These are phyloP conservation scores for Butorides virescens DNA, from an alignment of 2,113 vertebrate genomes.

Conservation along the genomic window DNA sequence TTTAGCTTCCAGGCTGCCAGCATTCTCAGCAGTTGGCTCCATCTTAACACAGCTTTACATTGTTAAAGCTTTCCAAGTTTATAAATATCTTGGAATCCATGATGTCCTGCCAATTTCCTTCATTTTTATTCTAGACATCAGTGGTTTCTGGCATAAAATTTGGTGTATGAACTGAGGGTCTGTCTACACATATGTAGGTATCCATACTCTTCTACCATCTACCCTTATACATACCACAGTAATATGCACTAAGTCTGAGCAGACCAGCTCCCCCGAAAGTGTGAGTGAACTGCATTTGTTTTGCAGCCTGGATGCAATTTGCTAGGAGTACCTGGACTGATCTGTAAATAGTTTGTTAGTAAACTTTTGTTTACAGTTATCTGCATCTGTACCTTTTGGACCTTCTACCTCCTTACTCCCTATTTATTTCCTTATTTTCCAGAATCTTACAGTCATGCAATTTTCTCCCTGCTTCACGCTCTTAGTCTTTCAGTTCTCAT, in stretches of 20 bases:
- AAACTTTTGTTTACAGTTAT: background rate
- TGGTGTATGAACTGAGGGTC: conserved; percentile 44
- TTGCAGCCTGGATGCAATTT: background rate
- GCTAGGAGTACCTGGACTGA: background rate
- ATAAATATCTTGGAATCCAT: conserved; percentile 67
- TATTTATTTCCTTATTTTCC: background rate
- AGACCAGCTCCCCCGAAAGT: background rate
- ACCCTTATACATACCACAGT: background rate
- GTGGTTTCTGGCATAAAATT: conserved; percentile 41
- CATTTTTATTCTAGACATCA: conserved; percentile 54
- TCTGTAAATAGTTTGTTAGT: background rate
- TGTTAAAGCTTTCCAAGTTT: conserved; percentile 68
- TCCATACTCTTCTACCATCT: background rate
- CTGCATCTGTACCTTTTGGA: background rate
- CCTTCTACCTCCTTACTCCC: background rate
- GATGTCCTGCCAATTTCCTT: conserved; percentile 65
- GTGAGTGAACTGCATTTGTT: background rate
- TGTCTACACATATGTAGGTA: conserved; percentile 58
- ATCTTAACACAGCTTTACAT: conserved; percentile 60
- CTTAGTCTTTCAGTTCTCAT: background rate
- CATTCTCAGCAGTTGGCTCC: conserved; percentile 56
- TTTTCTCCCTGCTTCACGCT: background rate
- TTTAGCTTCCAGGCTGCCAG: conserved; percentile 54
- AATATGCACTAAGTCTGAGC: background rate
- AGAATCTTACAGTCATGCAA: background rate